phyloP scores from a whole-genome alignment of 2,888 invertebrate species.

The Napeogenes inachia region DNA sequence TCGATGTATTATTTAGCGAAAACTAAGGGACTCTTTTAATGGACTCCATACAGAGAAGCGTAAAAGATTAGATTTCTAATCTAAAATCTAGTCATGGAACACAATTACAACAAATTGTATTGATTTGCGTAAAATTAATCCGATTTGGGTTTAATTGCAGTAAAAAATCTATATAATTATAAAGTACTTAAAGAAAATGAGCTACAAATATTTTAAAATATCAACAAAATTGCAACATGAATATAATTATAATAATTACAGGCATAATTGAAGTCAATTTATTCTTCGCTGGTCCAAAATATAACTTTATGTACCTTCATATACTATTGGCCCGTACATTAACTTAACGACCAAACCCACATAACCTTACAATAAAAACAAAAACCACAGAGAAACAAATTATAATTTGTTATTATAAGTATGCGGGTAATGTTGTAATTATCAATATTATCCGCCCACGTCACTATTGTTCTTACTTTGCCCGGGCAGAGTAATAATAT shows the following conservation, averaged over 20 bases:
- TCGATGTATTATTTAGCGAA: constrained; percentile 71
- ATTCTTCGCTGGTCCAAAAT: background rate
- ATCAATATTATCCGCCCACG: constrained; percentile 39
- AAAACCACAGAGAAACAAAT: constrained; percentile 27
- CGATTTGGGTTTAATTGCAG: background rate
- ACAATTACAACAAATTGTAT: constrained; percentile 37
- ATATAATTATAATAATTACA: background rate
- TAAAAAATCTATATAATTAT: background rate
- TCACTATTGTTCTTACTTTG: constrained; percentile 36
- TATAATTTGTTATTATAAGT: constrained; percentile 32
- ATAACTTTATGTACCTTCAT: background rate
- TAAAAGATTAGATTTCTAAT: constrained; percentile 74
- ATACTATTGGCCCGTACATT: constrained; percentile 9
- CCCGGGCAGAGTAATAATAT: constrained; percentile 13
- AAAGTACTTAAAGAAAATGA: background rate
- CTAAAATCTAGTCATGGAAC: constrained; percentile 48
- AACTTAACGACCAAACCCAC: constrained; percentile 24
- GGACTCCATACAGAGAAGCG: constrained; percentile 62
- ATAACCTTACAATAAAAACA: constrained; percentile 25
- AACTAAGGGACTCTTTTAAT: constrained; percentile 69
- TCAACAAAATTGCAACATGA: background rate
- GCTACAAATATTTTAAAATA: background rate
- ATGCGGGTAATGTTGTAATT: constrained; percentile 35
- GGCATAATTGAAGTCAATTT: background rate
- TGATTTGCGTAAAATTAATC: constrained; percentile 28